phyloP scores from a whole-genome alignment of 2,888 invertebrate genomes.

The Acronicta leporina region DNA sequence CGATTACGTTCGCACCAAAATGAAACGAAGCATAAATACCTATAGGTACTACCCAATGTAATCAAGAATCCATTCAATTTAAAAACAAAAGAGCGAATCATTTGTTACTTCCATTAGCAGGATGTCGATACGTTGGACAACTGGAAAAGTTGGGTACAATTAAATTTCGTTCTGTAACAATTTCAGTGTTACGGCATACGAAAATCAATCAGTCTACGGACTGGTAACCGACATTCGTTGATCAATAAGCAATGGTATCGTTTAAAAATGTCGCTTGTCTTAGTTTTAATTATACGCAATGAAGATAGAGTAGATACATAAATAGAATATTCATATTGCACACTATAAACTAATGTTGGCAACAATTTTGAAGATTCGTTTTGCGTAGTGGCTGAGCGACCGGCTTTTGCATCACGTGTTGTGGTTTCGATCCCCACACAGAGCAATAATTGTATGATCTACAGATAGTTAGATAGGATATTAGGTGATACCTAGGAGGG shows the following conservation, averaged over 20 bases:
- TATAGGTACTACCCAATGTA: slow-evolving; percentile 53
- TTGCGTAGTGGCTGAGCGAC: too few relatives aligned
- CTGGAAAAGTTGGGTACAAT: slow-evolving; percentile 37
- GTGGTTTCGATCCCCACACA: too few relatives aligned
- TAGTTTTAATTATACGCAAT: background rate
- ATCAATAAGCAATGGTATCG: slow-evolving; percentile 17
- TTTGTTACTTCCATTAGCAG: slow-evolving; percentile 51
- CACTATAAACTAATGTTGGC: too few relatives aligned
- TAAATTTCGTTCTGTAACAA: slow-evolving; percentile 50
- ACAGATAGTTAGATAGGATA: too few relatives aligned
- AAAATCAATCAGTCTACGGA: slow-evolving; percentile 44
- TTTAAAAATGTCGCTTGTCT: background rate
- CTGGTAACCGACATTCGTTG: slow-evolving; percentile 24
- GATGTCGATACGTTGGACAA: slow-evolving; percentile 46
- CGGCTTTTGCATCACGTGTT: too few relatives aligned
- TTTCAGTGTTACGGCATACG: slow-evolving; percentile 22
- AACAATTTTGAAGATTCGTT: too few relatives aligned
- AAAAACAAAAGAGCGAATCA: slow-evolving; percentile 54
- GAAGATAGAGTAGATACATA: too few relatives aligned
- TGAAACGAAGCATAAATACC: slow-evolving; percentile 45
- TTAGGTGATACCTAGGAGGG: too few relatives aligned
- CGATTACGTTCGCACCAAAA: slow-evolving; percentile 35
- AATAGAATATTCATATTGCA: too few relatives aligned
- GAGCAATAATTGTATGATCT: too few relatives aligned
- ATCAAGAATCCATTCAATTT: slow-evolving; percentile 55